Conservation (phyloP, 2,113 vertebrate genomes). For the Poeciliopsis retropinna region DNA sequence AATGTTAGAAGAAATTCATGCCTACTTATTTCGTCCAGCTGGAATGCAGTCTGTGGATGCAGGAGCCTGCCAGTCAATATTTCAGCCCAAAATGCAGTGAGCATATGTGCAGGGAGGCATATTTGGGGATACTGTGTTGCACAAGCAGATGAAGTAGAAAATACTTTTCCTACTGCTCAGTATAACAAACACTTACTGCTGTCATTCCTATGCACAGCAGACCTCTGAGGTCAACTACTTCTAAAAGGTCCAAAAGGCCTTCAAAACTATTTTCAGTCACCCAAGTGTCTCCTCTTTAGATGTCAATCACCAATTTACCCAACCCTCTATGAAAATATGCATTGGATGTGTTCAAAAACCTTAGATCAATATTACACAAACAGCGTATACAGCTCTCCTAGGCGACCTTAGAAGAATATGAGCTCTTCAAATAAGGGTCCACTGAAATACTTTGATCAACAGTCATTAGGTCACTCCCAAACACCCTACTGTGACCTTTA, state of each 20-base stretch:
- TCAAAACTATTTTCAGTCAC: constrained; percentile 1
- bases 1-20: background rate
- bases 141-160: background rate
- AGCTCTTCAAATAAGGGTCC: constrained; percentile 19
- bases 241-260: background rate
- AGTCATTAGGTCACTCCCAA: constrained; percentile 29
- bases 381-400: background rate
- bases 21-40: background rate
- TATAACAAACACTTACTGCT: background rate
- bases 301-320: constrained; percentile 28
- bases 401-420: constrained; percentile 14
- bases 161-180: background rate
- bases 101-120: background rate
- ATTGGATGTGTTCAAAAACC: constrained; percentile 25
- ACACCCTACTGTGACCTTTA: constrained; percentile 33
- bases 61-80: background rate
- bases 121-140: background rate
- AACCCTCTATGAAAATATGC: constrained; percentile 5
- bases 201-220: background rate
- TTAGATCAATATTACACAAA: constrained; percentile 35
- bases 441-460: constrained; percentile 66
- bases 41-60: background rate
- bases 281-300: constrained; percentile 7
- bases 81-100: background rate
- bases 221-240: background rate